Percentiles rank a stretch among this genome's conserved stretches.
These are phyloP conservation scores for Malthinus seriepunctatus DNA, from an alignment of 2,888 invertebrate genomes.

Conservation along the genomic window DNA sequence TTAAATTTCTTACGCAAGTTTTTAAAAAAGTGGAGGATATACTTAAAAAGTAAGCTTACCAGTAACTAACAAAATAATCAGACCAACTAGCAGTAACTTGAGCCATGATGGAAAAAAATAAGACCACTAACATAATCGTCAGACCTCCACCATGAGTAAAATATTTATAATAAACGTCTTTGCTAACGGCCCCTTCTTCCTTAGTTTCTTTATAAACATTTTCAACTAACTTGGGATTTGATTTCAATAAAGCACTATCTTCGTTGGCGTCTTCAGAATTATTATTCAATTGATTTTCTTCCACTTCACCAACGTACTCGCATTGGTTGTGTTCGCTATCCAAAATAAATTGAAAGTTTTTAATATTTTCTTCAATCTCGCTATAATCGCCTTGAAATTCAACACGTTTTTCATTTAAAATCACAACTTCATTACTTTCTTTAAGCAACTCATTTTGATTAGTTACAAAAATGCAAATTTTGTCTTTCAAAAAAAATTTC, in stretches of 20 bases:
- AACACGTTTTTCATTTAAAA: conserved; percentile 59
- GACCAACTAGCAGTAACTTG: conserved; percentile 36
- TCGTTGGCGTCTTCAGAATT: conserved; percentile 17
- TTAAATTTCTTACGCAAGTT: conserved; percentile 22
- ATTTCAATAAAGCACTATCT: neutral
- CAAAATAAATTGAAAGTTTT: conserved; percentile 8
- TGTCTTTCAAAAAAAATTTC: conserved; percentile 57
- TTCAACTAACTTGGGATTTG: neutral
- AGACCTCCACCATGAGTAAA: conserved; percentile 39
- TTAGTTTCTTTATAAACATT: conserved; percentile 37
- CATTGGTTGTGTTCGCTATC: conserved; percentile 48
- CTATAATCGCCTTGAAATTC: conserved; percentile 57
- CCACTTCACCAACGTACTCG: conserved; percentile 8
- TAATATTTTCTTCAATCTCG: conserved; percentile 7
- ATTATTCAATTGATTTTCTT: conserved; percentile 13
- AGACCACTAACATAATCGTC: conserved; percentile 25
- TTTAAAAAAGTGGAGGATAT: conserved; percentile 35
- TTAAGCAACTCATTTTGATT: conserved; percentile 67
- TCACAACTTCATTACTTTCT: conserved; percentile 56
- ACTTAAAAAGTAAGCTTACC: conserved; percentile 29
- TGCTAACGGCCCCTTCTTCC: conserved; percentile 37
- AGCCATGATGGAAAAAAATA: conserved; percentile 32
- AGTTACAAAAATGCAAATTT: conserved; percentile 64
- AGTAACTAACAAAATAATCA: conserved; percentile 36
- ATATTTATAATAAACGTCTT: conserved; percentile 37